Evolutionary conservation across 2,113 vertebrate genomes (phyloP).

Genomic region (Lagopus muta): DNA sequence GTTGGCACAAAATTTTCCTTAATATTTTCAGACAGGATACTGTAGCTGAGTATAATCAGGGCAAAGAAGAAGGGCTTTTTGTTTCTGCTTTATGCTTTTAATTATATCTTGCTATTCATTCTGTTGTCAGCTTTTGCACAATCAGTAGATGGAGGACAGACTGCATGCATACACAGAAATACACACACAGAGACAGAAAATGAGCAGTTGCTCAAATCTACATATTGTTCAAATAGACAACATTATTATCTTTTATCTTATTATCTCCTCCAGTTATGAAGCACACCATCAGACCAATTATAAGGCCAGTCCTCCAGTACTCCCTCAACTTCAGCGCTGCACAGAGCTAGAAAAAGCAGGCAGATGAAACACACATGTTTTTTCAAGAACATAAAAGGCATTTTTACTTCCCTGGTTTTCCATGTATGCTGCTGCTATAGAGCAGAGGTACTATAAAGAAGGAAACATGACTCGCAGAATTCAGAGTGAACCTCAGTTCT

Average conservation of each 20-base stretch:
- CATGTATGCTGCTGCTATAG: not conserved
- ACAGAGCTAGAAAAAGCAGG: not conserved
- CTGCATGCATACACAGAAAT: not conserved
- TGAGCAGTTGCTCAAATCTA: not conserved
- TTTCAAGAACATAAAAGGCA: not conserved
- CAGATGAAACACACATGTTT: not conserved
- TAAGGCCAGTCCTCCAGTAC: not conserved
- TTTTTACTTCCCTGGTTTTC: not conserved
- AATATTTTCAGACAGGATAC: not conserved
- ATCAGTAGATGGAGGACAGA: not conserved
- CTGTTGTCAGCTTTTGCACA: not conserved
- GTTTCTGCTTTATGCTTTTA: not conserved
- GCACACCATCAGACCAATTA: not conserved
- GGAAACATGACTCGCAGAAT: not conserved
- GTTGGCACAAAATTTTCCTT: not conserved
- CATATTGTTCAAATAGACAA: not conserved
- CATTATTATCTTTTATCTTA: not conserved
- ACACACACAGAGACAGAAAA: not conserved
- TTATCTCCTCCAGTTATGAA: not conserved
- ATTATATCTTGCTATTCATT: not conserved
- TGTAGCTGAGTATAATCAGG: not conserved
- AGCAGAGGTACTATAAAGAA: not conserved
- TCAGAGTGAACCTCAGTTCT: not conserved
- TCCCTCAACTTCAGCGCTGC: not conserved
- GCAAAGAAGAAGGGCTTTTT: not conserved